Evolutionary conservation across 2,113 vertebrate species (phyloP), one percentile per base, ranked within the genome.

Genomic region (Megaleporinus macrocephalus): DNA sequence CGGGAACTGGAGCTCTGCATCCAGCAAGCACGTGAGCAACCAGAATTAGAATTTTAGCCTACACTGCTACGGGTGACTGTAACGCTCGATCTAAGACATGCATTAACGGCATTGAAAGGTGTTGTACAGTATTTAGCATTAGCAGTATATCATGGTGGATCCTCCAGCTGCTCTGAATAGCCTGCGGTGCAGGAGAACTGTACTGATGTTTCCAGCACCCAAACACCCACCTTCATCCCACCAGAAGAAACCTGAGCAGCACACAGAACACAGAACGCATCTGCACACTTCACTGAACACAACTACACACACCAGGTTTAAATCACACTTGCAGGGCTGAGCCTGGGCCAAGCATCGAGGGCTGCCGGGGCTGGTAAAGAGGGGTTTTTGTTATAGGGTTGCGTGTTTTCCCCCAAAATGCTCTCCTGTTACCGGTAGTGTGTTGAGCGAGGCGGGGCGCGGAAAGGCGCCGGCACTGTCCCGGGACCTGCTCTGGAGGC

Each of bases 251-350:
- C 63, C 62, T 22, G 76, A 86, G 53, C 80, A 88, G 88, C 87
- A 88, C 91, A 85, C 89, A 86, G 89, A 93, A 90, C 86, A 55
- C 53, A 61, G 57, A 26, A 24, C 57, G n/a, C 91, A 92, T 91
- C 87, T 89, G 88, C 84, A 80, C 80, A 68, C 84, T 90, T 87
- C 87, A 84, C 66, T 89, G 88, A 89, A 83, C 85, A 88, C 86
- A 84, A 81, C 86, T 83, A 86, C 81, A 59, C 80, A 51, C 73
- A 80, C 88, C 91, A 89, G 88, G 80, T 87, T 89, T 88, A 91
- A 92, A 93, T 92, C 91, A 91, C 76, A 89, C 86, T 86, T 90
- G 90, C 87, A 92, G 91, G 91, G 90, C 86, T 87, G 89, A 90
- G 88, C 84, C 86, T 82, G 89, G 88, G 85, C 87, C 86, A 91